Conservation (phyloP, 2,797 vertebrate genomes). For the Anniella stebbinsi region DNA sequence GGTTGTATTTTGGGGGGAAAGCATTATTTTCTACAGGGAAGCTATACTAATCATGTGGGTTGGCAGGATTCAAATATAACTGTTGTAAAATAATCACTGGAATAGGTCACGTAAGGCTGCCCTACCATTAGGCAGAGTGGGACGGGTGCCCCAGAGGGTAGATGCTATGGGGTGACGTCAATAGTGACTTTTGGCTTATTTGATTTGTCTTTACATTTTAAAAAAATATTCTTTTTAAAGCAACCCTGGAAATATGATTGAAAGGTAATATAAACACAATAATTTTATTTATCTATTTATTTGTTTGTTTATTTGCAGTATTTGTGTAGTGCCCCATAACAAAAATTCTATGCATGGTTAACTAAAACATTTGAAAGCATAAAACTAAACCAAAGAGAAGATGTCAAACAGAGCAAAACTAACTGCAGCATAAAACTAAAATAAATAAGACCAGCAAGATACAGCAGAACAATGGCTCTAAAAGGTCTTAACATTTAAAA, state of each 20-base stretch:
- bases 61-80: background rate
- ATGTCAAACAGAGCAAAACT: background rate
- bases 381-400: background rate
- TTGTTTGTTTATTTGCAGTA: no score
- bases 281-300: no score
- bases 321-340: background rate
- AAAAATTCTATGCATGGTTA: background rate
- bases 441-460: background rate
- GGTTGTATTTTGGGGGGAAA: background rate
- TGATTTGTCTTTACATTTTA: no score
- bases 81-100: background rate
- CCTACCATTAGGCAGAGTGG: background rate
- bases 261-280: background rate
- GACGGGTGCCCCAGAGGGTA: no score
- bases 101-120: background rate
- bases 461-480: background rate
- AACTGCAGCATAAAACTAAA: background rate
- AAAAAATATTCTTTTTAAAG: no score
- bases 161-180: no score
- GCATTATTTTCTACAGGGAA: background rate
- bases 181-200: no score
- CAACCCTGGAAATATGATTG: background rate
- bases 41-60: background rate
- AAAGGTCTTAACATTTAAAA: background rate
- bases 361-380: background rate